Evolutionary conservation across 2,113 vertebrate species (phyloP).

Genomic region (Saccopteryx leptura): DNA sequence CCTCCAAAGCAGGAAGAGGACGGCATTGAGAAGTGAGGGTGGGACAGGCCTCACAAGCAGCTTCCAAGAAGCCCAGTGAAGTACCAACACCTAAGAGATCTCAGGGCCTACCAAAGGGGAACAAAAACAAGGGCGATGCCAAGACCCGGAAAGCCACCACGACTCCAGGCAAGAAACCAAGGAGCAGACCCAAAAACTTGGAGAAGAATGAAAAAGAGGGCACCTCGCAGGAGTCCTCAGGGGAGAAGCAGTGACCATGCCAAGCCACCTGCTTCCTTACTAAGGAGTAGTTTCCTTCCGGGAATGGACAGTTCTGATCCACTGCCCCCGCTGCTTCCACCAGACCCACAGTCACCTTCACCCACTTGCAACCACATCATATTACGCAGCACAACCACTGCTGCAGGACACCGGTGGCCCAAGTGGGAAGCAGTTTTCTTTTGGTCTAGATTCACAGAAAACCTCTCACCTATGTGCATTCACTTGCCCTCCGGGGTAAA

Average conservation of each 20-base stretch:
- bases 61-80: slow-evolving; percentile 93
- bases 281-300: slow-evolving; percentile 72
- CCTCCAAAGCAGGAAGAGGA: too few species aligned
- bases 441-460: not conserved
- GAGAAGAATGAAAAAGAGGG: slow-evolving; percentile 93
- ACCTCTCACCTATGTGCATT: not conserved
- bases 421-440: not conserved
- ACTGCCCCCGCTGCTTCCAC: not conserved
- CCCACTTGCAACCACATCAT: not conserved
- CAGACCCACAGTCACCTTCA: not conserved
- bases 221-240: slow-evolving; percentile 96
- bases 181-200: slow-evolving; percentile 97
- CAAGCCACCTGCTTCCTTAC: slow-evolving; percentile 91
- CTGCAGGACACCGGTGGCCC: not conserved
- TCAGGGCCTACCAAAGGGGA: slow-evolving; percentile 96
- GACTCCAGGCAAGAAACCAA: slow-evolving; percentile 92
- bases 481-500: slow-evolving; percentile 39
- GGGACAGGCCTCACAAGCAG: too few species aligned
- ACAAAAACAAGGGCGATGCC: slow-evolving; percentile 94
- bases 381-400: slow-evolving; percentile 69
- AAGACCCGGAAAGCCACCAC: slow-evolving; percentile 95
- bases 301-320: slow-evolving; percentile 74
- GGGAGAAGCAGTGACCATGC: slow-evolving; percentile 95
- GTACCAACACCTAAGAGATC: slow-evolving; percentile 96
- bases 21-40: too few species aligned